Percentiles rank a stretch among this genome's conserved stretches.
phyloP scores from a whole-genome alignment of 2,888 invertebrate species.

The Andrena chrysosceles region DNA sequence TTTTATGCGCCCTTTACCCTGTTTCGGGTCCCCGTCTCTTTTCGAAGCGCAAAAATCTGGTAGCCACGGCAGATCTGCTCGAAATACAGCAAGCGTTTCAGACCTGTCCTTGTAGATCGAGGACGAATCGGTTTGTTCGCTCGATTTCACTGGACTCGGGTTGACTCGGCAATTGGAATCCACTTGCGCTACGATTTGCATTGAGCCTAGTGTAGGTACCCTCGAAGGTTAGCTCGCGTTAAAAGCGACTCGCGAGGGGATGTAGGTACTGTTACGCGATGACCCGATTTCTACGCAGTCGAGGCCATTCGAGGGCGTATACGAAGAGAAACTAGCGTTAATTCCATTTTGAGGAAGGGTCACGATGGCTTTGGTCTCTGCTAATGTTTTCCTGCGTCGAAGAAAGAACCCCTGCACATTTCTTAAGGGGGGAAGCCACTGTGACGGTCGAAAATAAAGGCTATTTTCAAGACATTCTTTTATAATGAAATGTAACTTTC shows the following conservation, averaged over 20 bases:
- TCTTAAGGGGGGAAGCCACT: too few species aligned
- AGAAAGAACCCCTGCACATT: too few species aligned
- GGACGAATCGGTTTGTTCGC: background rate
- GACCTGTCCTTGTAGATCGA: background rate
- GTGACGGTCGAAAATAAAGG: too few species aligned
- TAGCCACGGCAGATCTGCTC: background rate
- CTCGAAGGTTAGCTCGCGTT: conserved; percentile 3
- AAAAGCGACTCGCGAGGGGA: conserved; percentile 1
- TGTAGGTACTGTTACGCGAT: background rate
- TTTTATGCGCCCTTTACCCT: background rate
- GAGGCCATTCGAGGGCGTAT: conserved; percentile 3
- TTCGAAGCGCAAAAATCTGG: conserved; percentile 4
- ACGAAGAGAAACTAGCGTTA: background rate
- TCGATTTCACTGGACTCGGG: background rate
- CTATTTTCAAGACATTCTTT: too few species aligned
- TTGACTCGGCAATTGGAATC: background rate
- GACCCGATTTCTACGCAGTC: conserved; percentile 11
- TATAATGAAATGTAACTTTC: too few species aligned
- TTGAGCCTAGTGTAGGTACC: conserved; percentile 15
- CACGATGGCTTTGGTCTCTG: background rate
- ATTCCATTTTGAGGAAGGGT: background rate
- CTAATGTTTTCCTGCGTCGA: background rate
- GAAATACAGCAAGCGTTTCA: conserved; percentile 1
- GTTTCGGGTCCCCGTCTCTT: background rate
- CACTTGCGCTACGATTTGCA: conserved; percentile 25